These are phyloP conservation scores for Heliornis fulica DNA, from an alignment of 2,113 vertebrate genomes.

Conservation along the genomic window DNA sequence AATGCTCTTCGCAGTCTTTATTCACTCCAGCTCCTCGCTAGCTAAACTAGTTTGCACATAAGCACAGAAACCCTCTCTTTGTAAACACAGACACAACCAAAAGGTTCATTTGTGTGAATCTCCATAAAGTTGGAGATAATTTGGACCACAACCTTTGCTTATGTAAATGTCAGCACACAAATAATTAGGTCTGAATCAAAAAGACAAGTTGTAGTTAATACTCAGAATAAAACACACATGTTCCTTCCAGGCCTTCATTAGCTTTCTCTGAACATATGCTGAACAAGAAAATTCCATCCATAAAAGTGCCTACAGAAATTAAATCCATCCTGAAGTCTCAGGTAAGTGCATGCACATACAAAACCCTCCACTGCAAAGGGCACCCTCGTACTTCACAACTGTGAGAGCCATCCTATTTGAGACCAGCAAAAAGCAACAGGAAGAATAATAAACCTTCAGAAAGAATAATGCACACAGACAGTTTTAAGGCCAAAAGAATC, in stretches of 20 bases:
- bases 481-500: background rate
- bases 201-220: background rate
- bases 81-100: background rate
- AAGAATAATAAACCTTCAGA: background rate
- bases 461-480: background rate
- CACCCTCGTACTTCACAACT: rapidly evolving
- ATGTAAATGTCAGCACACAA: background rate
- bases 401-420: background rate
- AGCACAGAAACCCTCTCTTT: background rate
- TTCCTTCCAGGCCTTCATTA: background rate
- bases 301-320: background rate
- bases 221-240: background rate
- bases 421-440: background rate
- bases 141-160: background rate
- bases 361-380: background rate
- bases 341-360: background rate
- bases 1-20: background rate
- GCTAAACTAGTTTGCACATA: background rate
- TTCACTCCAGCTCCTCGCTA: background rate
- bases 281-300: background rate
- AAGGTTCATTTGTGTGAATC: background rate
- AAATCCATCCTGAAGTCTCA: background rate
- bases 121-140: background rate
- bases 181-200: background rate
- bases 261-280: background rate